phyloP scores from a whole-genome alignment of 2,113 vertebrate species.

The Apteryx owenii region DNA sequence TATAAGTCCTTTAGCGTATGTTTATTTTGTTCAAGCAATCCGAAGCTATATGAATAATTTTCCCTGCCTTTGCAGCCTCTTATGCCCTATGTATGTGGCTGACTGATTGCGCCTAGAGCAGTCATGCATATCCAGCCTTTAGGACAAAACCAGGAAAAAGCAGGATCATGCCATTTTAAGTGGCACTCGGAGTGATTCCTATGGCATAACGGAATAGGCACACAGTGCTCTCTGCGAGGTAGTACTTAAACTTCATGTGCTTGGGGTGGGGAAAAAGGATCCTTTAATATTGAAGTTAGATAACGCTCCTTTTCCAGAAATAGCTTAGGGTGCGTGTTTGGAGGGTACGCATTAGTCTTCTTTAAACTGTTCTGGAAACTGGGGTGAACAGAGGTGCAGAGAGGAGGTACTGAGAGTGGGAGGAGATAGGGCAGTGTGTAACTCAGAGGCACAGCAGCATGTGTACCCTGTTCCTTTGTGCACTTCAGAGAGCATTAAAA shows the following conservation, averaged over 20 bases:
- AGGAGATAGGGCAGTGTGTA: background rate
- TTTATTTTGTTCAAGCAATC: background rate
- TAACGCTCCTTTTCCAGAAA: background rate
- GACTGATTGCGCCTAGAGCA: background rate
- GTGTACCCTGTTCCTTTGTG: background rate
- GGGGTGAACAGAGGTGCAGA: background rate
- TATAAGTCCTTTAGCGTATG: background rate
- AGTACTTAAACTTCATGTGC: background rate
- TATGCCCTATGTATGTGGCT: too few relatives aligned
- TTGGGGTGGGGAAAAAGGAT: background rate
- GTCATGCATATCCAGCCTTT: background rate
- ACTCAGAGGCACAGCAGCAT: background rate
- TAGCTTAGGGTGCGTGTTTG: background rate
- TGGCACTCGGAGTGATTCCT: background rate
- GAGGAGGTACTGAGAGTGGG: background rate
- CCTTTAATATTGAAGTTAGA: constrained; percentile 34
- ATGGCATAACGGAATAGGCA: background rate
- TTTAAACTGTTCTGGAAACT: constrained; percentile 34
- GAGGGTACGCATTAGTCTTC: constrained; percentile 40
- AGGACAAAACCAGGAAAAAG: accelerated
- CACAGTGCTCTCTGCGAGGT: background rate
- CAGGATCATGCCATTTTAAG: background rate
- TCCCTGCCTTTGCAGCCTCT: background rate
- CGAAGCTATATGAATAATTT: background rate
- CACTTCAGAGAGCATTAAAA: background rate